Evolutionary conservation across 2,797 vertebrate species (phyloP), one percentile per base, ranked within the genome.

Genomic region (Coregonus sp.): DNA sequence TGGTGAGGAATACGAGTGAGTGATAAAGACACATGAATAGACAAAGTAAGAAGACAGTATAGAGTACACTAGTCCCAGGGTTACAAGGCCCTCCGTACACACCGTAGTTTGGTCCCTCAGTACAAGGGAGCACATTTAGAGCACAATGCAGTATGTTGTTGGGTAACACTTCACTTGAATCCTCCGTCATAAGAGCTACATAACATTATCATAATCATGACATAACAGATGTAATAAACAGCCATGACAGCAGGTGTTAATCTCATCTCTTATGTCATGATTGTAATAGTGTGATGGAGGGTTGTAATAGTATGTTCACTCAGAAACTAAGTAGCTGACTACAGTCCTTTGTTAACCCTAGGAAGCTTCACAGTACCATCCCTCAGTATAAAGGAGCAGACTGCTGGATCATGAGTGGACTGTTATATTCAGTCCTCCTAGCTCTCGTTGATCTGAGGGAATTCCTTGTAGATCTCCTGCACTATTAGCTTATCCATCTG

Each of bases 401-500:
- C 87, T 85, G 86, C 80, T 82, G 86, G 78, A 31, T 18, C 2
- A 20, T 20, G 37, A 76, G 51, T 52, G 16, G 35, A 59, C 56
- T 72, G 86, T 73, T 69, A 73, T 71, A 69, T 69, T 92, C 86
- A 91, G 81, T 87, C 74, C 78, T 87, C 75, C 79, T 86, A 72
- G 68, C 80, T 85, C 71, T 86, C 66, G 29, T 80, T 67, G 82
- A 99, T 94, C 87, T 95, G 95, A 1, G 97, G 97, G 84, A 99
- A 99, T 83, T 98, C 98, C 80, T 94, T 96, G 92, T 94, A 96
- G 83, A 99, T 97, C 92, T 98, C 95, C 87, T 94, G 91, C 72
- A 98, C 95, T 73, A 99, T 98, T 83, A 98, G 95, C 88, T 96
- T 97, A 94, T 99, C 98, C 97, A 99, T 98, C 90, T 98, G 96